A percentile compares a stretch with the other conserved stretches of the same genome.
These are phyloP conservation scores for Loriculus beryllinus DNA, from an alignment of 2,797 vertebrate genomes.

Conservation along the genomic window DNA sequence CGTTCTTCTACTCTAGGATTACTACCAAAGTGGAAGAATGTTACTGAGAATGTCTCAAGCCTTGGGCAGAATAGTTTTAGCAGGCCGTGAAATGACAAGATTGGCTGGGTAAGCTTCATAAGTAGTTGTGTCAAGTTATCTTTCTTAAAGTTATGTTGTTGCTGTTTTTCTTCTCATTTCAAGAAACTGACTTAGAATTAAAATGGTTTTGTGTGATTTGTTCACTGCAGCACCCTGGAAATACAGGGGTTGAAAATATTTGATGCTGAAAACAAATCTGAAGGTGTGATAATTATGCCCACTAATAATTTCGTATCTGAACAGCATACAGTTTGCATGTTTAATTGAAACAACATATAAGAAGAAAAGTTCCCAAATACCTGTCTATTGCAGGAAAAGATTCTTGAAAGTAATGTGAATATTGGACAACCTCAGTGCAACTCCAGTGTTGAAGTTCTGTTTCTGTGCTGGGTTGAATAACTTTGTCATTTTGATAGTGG, in stretches of 20 bases:
- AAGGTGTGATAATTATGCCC: not conserved
- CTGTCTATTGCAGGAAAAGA: not conserved
- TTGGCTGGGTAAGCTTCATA: constrained; percentile 86
- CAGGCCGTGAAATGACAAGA: constrained; percentile 96
- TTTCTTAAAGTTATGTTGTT: not conserved
- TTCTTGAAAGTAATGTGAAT: not conserved
- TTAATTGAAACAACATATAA: not conserved
- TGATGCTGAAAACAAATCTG: not conserved
- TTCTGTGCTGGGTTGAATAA: not conserved
- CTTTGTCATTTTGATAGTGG: not conserved
- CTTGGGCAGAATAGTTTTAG: constrained; percentile 93
- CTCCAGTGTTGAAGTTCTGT: not conserved
- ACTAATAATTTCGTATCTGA: not conserved
- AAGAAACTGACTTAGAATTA: not conserved
- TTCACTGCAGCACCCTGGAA: not conserved
- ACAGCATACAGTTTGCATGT: not conserved
- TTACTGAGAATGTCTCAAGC: constrained; percentile 95
- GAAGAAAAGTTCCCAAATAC: not conserved
- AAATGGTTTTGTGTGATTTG: not conserved
- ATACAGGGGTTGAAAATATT: not conserved
- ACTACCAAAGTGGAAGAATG: constrained; percentile 99
- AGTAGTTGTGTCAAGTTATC: not conserved
- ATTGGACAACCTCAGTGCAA: not conserved
- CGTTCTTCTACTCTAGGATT: constrained; percentile 81
- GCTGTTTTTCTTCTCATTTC: not conserved